phyloP scores from a whole-genome alignment of 35 echinoderm and acorn worm species.

The Stichopus chloronotus region DNA sequence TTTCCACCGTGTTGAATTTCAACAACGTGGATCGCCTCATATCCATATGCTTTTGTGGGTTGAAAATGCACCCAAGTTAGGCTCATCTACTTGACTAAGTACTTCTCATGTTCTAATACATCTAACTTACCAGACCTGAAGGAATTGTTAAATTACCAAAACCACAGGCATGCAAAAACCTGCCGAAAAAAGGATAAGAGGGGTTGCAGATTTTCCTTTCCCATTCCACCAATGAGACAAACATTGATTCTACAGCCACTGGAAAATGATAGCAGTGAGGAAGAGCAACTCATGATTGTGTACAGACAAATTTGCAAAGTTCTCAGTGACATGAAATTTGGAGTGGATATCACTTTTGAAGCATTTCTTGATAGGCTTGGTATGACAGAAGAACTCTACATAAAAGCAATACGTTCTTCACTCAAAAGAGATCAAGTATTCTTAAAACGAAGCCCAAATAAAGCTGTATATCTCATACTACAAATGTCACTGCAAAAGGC shows the following conservation, averaged over 20 bases:
- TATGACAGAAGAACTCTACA: constrained; percentile 49
- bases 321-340: constrained; percentile 26
- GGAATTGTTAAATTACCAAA: background rate
- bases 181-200: constrained; percentile 39
- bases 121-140: background rate
- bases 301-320: constrained; percentile 15
- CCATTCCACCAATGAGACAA: constrained; percentile 62
- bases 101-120: constrained; percentile 45
- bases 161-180: constrained; percentile 67
- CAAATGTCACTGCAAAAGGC: constrained; percentile 66
- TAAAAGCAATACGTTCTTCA: constrained; percentile 34
- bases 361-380: constrained; percentile 19
- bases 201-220: constrained; percentile 71
- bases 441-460: constrained; percentile 52
- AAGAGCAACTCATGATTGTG: background rate
- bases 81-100: constrained; percentile 46
- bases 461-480: constrained; percentile 66
- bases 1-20: constrained; percentile 70
- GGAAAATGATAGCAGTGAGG: constrained; percentile 2
- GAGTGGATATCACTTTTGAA: constrained; percentile 46
- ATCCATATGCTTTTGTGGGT: constrained; percentile 24
- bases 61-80: constrained; percentile 15
- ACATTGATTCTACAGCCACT: constrained; percentile 65
- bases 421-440: constrained; percentile 33
- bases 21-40: constrained; percentile 63